phyloP scores from a whole-genome alignment of 2,888 invertebrate genomes.

The Tubulanus polymorphus region DNA sequence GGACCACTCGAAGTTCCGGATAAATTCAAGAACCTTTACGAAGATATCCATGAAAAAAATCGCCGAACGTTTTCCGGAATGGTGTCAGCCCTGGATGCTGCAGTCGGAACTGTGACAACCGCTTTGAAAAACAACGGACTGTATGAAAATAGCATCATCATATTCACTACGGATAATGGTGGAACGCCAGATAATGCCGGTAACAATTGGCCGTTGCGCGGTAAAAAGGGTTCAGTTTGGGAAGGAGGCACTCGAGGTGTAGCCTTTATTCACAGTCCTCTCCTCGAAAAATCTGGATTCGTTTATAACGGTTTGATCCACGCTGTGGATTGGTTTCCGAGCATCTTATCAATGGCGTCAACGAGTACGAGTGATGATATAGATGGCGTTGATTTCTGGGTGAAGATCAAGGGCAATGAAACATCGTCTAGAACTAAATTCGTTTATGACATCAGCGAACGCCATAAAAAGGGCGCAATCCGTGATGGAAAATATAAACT shows the following conservation, averaged over 20 bases:
- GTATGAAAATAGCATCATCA: background rate
- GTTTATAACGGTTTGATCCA: slow-evolving; percentile 6
- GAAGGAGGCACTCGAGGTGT: slow-evolving; percentile 8
- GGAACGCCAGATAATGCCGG: background rate
- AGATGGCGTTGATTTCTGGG: background rate
- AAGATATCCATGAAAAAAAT: background rate
- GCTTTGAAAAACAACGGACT: background rate
- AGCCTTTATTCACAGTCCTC: background rate
- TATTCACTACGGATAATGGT: slow-evolving; percentile 1
- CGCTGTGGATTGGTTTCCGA: slow-evolving; percentile 8
- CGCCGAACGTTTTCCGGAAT: background rate
- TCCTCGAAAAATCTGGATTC: background rate
- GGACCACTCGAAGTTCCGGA: slow-evolving; percentile 21
- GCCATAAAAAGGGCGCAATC: no score
- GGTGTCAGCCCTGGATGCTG: background rate
- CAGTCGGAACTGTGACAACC: background rate
- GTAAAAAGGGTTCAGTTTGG: slow-evolving; percentile 4
- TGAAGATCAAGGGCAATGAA: no score
- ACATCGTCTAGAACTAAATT: no score
- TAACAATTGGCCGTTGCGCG: slow-evolving; percentile 5
- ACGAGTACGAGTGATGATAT: background rate
- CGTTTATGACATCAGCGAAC: no score
- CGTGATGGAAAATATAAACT: background rate
- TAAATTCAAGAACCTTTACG: background rate
- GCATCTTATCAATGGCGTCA: background rate